phyloP scores from a whole-genome alignment of 2,113 vertebrate species.

The Salminus brasiliensis region DNA sequence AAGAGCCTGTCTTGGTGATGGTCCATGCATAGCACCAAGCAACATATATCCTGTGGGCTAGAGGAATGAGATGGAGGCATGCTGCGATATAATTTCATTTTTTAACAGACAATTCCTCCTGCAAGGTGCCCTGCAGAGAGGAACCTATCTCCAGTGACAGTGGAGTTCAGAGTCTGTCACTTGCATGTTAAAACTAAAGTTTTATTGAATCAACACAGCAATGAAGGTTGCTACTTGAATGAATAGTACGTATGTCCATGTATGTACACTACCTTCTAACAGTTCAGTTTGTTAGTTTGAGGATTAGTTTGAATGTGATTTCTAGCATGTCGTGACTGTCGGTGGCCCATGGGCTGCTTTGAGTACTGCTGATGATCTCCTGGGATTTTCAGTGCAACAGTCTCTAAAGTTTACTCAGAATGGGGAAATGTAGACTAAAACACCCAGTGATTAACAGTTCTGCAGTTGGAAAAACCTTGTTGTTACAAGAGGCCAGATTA shows the following conservation, averaged over 20 bases:
- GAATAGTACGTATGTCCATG: background rate
- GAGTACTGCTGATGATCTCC: no score
- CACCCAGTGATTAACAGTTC: no score
- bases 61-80: constrained; percentile 6
- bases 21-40: constrained; percentile 54
- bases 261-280: background rate
- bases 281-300: no score
- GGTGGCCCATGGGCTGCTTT: no score
- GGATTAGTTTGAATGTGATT: no score
- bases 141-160: constrained; percentile 18
- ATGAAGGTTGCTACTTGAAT: background rate
- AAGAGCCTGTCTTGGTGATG: constrained; percentile 60
- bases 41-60: constrained; percentile 46
- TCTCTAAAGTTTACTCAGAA: no score
- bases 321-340: no score
- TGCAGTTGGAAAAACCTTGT: no score
- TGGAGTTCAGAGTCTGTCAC: constrained; percentile 2
- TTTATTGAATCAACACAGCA: background rate
- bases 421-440: no score
- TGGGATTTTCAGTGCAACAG: no score
- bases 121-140: constrained; percentile 32
- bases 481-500: no score
- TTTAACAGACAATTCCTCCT: constrained; percentile 46
- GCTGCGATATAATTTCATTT: constrained; percentile 55
- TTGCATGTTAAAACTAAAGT: background rate